Percentiles rank a stretch among this genome's conserved stretches.
Evolutionary conservation across 2,113 vertebrate genomes (phyloP).

Genomic region (Podarcis raffonei): DNA sequence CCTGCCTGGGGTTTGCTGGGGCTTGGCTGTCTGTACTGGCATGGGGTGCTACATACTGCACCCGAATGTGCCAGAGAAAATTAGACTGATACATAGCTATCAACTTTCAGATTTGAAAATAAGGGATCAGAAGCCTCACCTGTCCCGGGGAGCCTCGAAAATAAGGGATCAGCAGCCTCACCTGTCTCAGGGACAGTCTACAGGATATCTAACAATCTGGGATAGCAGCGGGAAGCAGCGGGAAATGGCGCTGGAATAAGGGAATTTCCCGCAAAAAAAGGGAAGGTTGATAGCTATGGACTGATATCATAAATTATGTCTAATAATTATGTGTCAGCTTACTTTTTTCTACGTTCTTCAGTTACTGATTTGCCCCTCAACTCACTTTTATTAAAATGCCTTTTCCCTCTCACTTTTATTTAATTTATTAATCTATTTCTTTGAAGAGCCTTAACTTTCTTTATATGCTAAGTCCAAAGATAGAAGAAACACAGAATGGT

Average conservation of each 20-base stretch:
- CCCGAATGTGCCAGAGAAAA: neutral
- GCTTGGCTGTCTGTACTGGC: neutral
- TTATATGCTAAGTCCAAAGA: conserved; percentile 45
- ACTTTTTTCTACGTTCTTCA: conserved; percentile 7
- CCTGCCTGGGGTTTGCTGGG: neutral
- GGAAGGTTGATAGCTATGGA: too few species aligned
- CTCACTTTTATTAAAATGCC: conserved; percentile 53
- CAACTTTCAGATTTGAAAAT: too few species aligned
- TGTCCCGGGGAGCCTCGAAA: too few species aligned
- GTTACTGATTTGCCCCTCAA: conserved; percentile 33
- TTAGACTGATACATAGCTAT: neutral
- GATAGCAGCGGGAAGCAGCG: too few species aligned
- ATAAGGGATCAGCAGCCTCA: too few species aligned
- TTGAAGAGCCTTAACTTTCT: conserved; percentile 46
- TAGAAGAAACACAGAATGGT: conserved; percentile 29
- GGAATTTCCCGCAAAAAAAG: too few species aligned
- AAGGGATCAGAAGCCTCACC: too few species aligned
- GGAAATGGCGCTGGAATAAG: too few species aligned
- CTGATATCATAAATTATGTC: too few species aligned
- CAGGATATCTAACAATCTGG: too few species aligned
- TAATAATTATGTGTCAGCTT: conserved; percentile 8
- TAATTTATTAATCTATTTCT: neutral
- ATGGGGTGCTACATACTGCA: neutral
- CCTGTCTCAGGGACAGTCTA: too few species aligned
- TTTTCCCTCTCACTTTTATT: conserved; percentile 21